Evolutionary conservation across 2,113 vertebrate species (phyloP).

Genomic region (Chaetodon auriga): DNA sequence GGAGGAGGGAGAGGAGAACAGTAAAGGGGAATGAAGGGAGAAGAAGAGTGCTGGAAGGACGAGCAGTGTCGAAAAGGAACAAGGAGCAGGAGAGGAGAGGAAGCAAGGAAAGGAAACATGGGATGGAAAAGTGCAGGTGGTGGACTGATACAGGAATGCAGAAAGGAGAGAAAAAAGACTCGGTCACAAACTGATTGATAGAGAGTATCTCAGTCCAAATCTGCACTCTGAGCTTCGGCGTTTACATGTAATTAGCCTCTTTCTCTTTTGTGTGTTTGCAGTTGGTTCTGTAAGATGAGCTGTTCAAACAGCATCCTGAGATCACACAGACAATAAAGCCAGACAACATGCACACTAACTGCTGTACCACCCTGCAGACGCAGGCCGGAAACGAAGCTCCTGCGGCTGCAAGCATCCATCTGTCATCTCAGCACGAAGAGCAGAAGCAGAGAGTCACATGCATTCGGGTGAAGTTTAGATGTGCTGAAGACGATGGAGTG

Average conservation of each 20-base stretch:
- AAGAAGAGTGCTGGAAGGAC: neutral
- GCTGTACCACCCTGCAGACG: neutral
- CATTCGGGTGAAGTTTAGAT: neutral
- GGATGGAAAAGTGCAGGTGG: slow-evolving; percentile 10
- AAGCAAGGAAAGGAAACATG: slow-evolving; percentile 9
- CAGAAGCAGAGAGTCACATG: neutral
- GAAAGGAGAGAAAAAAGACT: neutral
- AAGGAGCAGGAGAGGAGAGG: slow-evolving; percentile 1
- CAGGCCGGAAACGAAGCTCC: neutral
- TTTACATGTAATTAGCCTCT: neutral
- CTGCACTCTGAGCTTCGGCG: neutral
- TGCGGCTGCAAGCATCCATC: neutral
- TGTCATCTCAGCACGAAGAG: neutral
- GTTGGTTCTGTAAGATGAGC: slow-evolving; percentile 3
- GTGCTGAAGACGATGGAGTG: neutral
- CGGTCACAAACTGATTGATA: neutral
- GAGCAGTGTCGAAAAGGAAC: neutral
- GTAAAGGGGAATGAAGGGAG: slow-evolving; percentile 16
- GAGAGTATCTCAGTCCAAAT: neutral
- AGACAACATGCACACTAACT: neutral
- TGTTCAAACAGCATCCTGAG: slow-evolving; percentile 17
- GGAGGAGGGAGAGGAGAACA: slow-evolving; percentile 23
- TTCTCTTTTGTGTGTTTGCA: neutral
- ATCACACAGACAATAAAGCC: neutral
- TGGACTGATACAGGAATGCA: neutral